Evolutionary conservation across 2,797 vertebrate genomes (phyloP), one percentile per base, ranked within the genome.

Genomic region (Onychomys torridus): DNA sequence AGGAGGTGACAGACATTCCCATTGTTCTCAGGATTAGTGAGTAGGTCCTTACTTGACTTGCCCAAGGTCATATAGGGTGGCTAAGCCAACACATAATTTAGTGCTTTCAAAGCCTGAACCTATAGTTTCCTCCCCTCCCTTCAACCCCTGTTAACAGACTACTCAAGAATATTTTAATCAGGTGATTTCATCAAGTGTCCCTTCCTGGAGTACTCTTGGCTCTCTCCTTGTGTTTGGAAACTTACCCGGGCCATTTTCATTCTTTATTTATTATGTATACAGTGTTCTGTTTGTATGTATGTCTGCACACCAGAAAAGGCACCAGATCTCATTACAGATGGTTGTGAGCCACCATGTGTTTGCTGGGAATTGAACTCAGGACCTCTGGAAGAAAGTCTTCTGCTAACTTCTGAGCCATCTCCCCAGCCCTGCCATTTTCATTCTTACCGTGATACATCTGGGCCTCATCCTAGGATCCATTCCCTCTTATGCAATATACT

Each of bases 121-220:
- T 93, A 27, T 95, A 93, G 88, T 95, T 96, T 94, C 40, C 57
- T 83, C 55, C 2, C 57, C 71, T 88, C n/a, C 59, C 5, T 32
- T 52, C 46, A 87, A 43, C 57, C 6, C 10, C 78, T 57, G 37
- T 90, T 95, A 96, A 90, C 89, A 79, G 37, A 79, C 75, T 94
- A 75, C 65, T 43, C 10, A 79, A 75, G 83, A 82, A 71, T 95
- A 92, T 91, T 98, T 97, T 97, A 96, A 97, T 94, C 97, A 95
- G 67, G n/a, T 65, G 87, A 85, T 96, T 96, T 98, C 79, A 75
- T 97, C 92, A 89, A 3, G 90, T 97, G 93, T 92, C 95, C 93
- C 77, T 97, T 98, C 94, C 91, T 91, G 76, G 92, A 91, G 77
- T 3, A 19, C 52, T 59, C 87, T 85, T 85, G 55, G 43, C 57